Percentiles rank a stretch among this genome's conserved stretches.
These are phyloP conservation scores for Lordiphosa collinella DNA, from an alignment of 1,140 invertebrate genomes.

Conservation along the genomic window DNA sequence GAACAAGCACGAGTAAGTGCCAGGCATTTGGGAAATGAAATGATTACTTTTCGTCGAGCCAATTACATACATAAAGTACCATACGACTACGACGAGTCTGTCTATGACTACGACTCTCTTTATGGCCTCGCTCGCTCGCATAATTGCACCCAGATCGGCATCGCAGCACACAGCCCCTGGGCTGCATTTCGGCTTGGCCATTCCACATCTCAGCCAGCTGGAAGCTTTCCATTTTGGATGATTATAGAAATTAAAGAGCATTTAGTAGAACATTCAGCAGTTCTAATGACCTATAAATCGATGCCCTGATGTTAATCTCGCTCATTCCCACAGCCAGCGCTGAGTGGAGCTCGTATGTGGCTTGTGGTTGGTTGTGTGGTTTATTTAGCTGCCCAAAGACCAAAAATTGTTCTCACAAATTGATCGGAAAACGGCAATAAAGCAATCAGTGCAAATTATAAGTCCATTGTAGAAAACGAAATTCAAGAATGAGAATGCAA, in stretches of 20 bases:
- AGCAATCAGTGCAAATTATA: slow-evolving; percentile 65
- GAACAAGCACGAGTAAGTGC: slow-evolving; percentile 29
- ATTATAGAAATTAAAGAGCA: slow-evolving; percentile 63
- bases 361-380: too few relatives aligned
- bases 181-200: slow-evolving; percentile 21
- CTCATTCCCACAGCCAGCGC: background rate
- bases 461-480: slow-evolving; percentile 58
- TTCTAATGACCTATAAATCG: slow-evolving; percentile 67
- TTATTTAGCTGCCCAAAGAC: slow-evolving; percentile 21
- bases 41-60: slow-evolving; percentile 36
- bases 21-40: slow-evolving; percentile 46
- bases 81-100: slow-evolving; percentile 24
- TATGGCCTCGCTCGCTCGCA: background rate
- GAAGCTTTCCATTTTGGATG: slow-evolving; percentile 35
- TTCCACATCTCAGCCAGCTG: background rate
- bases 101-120: background rate
- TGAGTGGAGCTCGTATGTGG: background rate
- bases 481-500: slow-evolving; percentile 18
- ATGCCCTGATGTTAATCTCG: background rate
- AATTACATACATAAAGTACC: slow-evolving; percentile 46
- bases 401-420: slow-evolving; percentile 29
- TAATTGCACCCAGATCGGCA: slow-evolving; percentile 20
- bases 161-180: slow-evolving; percentile 20
- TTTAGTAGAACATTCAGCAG: slow-evolving; percentile 52
- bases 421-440: slow-evolving; percentile 37